Evolutionary conservation across 2,113 vertebrate genomes (phyloP), one percentile per base, ranked within the genome.

Genomic region (Casuarius casuarius): DNA sequence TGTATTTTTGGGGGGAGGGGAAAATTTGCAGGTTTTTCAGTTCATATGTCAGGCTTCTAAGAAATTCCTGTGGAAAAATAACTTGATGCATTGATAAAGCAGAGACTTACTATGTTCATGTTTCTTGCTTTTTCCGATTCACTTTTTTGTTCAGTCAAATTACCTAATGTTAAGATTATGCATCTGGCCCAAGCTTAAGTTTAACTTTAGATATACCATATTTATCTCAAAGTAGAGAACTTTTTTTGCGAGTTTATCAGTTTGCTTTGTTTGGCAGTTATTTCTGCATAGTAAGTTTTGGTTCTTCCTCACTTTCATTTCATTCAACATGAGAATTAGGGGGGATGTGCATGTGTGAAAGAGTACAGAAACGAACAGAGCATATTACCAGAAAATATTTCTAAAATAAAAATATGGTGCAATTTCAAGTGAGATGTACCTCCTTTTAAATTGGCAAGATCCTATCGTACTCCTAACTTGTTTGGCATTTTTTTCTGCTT

Each of bases 71-170:
- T 65, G 33, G 9, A 87, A 79, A 35, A 73, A 86, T 46, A 82
- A 10, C 38, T 90, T 87, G 29, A 28, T 8, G 48, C 68, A 19
- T 29, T 62, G 52, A 22, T 74, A 51, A 84, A 89, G 56, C 46
- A 7, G 33, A 89, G 38, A 79, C 52, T 14, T 80, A 26, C 72
- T 82, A 4, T 17, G 12, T 67, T 87, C 18, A 51, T 63, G 18
- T 87, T 84, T 87, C 20, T 86, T 85, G 48, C 70, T 84, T 61
- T 90, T 89, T 87, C 33, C 35, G 9, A 49, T 93, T 78, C 12
- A 42, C 9, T 63, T 81, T 28, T 91, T n/a, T 78, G 8, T 71
- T 87, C 84, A 92, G 73, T 81, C 70, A 84, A 18, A 84, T 96
- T 92, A 84, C 61, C 54, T 87, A 56, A 72, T 2, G 1, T 58